Base-by-base conservation (phyloP, 2,797 vertebrate genomes). In the Erpetoichthys calabaricus region DNA sequence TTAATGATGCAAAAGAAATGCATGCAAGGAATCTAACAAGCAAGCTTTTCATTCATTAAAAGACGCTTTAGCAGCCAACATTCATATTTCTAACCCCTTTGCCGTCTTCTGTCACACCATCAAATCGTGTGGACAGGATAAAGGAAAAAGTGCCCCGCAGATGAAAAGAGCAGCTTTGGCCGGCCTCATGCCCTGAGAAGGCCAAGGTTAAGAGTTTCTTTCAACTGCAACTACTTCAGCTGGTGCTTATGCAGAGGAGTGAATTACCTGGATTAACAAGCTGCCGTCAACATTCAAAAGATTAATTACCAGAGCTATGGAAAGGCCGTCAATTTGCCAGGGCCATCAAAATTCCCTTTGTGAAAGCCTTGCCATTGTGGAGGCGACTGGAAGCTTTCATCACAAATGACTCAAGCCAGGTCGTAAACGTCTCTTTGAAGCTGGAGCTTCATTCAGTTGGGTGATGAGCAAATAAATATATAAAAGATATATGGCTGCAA, bases 121-220 rank as follows among this genome's bases (percentile, higher is more conserved):
- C 8, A 5, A 51, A 9, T 51, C 6, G n/a, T 6, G 50, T 51
- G 2, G 5, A 51, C 25, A 25, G 25, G 25, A 5, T 51, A 51
- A 51, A n/a, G 50, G 50, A 9, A 5, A 9, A 9, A 51, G 41
- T 51, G 50, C 41, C 50, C 5, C n/a, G 5, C 50, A n/a, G 41
- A 51, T 4, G 50, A 51, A 51, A 51, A 51, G 8, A 51, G 41
- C 8, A 6, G 8, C 50, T 3, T 51, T 2, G 3, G 8, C 5
- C 41, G 50, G 50, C 3, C 50, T 51, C 5, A 25, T 6, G 41
- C 50, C 50, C 8, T 51, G 5, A 51, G 50, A 9, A 51, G 50
- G 41, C 9, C 50, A 51, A 51, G 50, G 50, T 51, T 6, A 51
- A 51, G 50, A 25, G 50, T 51, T 51, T 51, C 50, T n/a, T 51